Evolutionary conservation across 2,113 vertebrate genomes (phyloP).

Genomic region (Eclectus roratus): DNA sequence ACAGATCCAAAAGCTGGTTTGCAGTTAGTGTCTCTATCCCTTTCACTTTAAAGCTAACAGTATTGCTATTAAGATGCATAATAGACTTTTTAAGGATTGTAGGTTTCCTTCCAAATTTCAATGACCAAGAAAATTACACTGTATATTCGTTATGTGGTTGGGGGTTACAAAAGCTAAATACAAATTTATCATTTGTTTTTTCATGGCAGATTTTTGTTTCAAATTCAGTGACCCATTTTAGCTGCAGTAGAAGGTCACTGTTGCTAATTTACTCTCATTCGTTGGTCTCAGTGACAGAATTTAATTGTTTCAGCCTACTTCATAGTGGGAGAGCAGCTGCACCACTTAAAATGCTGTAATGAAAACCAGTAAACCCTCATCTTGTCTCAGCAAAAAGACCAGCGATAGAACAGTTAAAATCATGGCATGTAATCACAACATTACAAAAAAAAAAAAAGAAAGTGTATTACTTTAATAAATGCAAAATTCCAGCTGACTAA

Average conservation of each 20-base stretch:
- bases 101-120: background rate
- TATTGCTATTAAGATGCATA: background rate
- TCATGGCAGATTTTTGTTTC: background rate
- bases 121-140: background rate
- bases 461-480: background rate
- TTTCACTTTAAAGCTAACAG: background rate
- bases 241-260: slow-evolving; percentile 12
- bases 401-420: background rate
- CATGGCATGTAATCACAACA: background rate
- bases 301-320: slow-evolving; percentile 45
- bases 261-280: slow-evolving; percentile 23
- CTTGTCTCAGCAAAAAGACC: background rate
- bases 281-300: slow-evolving; percentile 38
- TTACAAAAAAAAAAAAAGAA: no score
- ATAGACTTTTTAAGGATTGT: background rate
- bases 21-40: background rate
- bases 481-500: background rate
- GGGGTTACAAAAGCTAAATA: background rate
- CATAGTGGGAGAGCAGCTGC: background rate
- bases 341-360: slow-evolving; percentile 31
- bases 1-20: background rate
- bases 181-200: background rate
- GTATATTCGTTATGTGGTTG: background rate
- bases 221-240: background rate
- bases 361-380: slow-evolving; percentile 33